Conservation (phyloP, 2,113 vertebrate genomes). For the Eira barbara region DNA sequence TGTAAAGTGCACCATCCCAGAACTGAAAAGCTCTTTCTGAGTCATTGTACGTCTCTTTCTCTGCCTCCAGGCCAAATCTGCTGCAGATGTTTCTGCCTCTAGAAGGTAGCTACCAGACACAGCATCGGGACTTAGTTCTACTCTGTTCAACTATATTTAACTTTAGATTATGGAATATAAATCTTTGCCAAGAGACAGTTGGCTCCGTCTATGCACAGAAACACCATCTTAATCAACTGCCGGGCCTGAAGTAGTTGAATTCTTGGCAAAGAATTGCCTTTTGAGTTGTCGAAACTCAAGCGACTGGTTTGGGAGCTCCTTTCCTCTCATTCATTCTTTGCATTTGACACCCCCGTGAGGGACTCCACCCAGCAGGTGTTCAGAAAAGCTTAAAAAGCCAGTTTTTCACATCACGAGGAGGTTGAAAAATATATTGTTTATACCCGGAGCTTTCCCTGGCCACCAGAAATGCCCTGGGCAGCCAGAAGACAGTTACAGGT, state of each 20-base stretch:
- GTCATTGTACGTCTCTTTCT: neutral
- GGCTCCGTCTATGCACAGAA: neutral
- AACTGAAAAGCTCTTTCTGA: neutral
- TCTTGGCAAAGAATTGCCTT: neutral
- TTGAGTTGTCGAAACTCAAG: neutral
- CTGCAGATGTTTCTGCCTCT: neutral
- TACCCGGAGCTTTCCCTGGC: slow-evolving; percentile 76
- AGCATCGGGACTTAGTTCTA: neutral
- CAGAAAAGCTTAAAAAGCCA: neutral
- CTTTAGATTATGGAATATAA: neutral
- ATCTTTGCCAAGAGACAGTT: neutral
- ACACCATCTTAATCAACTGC: neutral
- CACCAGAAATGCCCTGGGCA: slow-evolving; percentile 67
- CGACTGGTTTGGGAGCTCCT: neutral
- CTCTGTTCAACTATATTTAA: neutral
- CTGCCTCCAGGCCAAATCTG: neutral
- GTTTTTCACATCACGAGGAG: neutral
- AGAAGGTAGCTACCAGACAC: neutral
- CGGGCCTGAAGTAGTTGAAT: neutral
- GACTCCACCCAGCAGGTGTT: neutral
- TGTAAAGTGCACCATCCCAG: neutral
- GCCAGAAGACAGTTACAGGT: slow-evolving; percentile 61
- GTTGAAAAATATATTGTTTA: neutral
- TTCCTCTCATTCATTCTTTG: neutral
- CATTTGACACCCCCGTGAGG: neutral